Conservation (phyloP, 2,888 invertebrate genomes). For the Caenorhabditis auriculariae region DNA sequence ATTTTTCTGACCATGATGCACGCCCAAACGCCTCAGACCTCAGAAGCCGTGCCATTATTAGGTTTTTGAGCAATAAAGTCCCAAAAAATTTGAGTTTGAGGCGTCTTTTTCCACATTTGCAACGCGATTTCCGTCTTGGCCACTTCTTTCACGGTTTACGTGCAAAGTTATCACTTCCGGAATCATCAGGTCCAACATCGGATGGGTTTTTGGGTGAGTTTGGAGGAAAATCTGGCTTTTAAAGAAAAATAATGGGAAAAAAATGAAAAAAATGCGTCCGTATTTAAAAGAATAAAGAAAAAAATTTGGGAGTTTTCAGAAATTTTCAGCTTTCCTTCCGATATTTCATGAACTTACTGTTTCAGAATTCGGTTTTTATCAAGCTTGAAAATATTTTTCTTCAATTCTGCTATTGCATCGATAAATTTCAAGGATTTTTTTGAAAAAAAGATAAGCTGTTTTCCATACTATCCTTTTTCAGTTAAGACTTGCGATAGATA, state of each 20-base stretch:
- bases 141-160: conserved; percentile 56
- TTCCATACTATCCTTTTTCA: no score
- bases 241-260: no score
- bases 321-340: no score
- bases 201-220: conserved; percentile 57
- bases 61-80: conserved; percentile 11
- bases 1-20: conserved; percentile 57
- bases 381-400: no score
- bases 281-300: not conserved
- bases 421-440: no score
- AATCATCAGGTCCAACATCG: conserved; percentile 43
- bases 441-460: no score
- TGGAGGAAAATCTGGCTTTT: no score
- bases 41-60: conserved; percentile 55
- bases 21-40: conserved; percentile 57
- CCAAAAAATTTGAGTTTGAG: conserved; percentile 14
- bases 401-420: no score
- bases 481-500: no score
- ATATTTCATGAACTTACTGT: no score
- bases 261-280: no score
- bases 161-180: conserved; percentile 54
- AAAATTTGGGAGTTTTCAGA: not conserved
- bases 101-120: conserved; percentile 58
- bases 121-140: conserved; percentile 56
- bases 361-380: no score